A percentile compares a stretch with the other conserved stretches of the same genome.
phyloP scores from a whole-genome alignment of 2,113 vertebrate genomes.

The Sinocyclocheilus rhinocerous region DNA sequence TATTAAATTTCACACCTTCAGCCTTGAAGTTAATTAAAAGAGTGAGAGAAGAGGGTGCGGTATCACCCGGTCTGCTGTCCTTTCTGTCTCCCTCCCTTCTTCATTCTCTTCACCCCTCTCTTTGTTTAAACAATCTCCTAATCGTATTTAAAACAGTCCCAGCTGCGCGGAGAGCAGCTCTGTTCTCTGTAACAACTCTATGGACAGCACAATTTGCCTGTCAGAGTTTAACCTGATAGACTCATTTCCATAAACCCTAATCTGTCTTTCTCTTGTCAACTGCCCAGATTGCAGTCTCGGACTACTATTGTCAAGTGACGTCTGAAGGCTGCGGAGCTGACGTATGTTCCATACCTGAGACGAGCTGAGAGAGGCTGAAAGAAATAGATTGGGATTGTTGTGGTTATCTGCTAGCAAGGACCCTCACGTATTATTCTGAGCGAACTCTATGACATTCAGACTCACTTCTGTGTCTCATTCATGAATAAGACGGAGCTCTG shows the following conservation, averaged over 20 bases:
- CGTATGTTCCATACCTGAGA: background rate
- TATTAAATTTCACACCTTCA: slow-evolving; percentile 79
- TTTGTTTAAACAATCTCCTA: slow-evolving; percentile 38
- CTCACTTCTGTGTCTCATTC: background rate
- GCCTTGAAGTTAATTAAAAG: slow-evolving; percentile 81
- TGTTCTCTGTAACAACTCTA: background rate
- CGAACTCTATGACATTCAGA: slow-evolving; percentile 13
- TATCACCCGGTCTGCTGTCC: slow-evolving; percentile 36
- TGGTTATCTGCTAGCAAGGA: slow-evolving; percentile 8
- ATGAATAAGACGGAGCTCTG: background rate
- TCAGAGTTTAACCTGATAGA: slow-evolving; percentile 12
- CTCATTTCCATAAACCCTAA: slow-evolving; percentile 39
- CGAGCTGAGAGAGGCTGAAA: background rate
- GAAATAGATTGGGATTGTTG: slow-evolving; percentile 33
- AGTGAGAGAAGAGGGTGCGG: slow-evolving; percentile 63
- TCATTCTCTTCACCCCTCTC: background rate
- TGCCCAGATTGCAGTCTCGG: background rate
- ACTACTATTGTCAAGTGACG: slow-evolving; percentile 18
- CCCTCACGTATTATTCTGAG: slow-evolving; percentile 2
- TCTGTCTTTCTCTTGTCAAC: slow-evolving; percentile 27
- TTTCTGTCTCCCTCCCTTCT: background rate
- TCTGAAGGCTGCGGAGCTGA: slow-evolving; percentile 10
- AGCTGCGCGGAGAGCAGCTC: slow-evolving; percentile 20
- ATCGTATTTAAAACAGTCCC: slow-evolving; percentile 45
- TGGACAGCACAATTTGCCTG: slow-evolving; percentile 21